phyloP scores from a whole-genome alignment of 2,888 invertebrate species.

The Cyaniris semiargus region DNA sequence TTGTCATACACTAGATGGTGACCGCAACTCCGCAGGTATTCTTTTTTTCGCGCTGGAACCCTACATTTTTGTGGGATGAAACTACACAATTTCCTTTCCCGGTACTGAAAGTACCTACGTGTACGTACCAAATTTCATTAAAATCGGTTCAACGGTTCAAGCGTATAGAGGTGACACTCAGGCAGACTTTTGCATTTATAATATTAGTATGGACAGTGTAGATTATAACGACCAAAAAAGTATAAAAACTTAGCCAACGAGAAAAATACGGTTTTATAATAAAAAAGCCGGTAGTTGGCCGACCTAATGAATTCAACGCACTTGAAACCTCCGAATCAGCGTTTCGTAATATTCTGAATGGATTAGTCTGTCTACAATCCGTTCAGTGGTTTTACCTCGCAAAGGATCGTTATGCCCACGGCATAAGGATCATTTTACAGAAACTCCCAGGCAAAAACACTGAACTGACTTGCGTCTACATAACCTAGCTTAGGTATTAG shows the following conservation, averaged over 20 bases:
- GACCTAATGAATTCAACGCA: not conserved
- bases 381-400: not conserved
- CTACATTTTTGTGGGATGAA: too few relatives aligned
- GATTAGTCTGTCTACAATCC: not conserved
- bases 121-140: too few relatives aligned
- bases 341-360: conserved; percentile 8
- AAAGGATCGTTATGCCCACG: not conserved
- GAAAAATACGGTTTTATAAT: not conserved
- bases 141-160: too few relatives aligned
- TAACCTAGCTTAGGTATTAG: not conserved
- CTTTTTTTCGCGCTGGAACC: too few relatives aligned
- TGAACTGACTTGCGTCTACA: not conserved
- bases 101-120: too few relatives aligned
- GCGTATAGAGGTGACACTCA: too few relatives aligned
- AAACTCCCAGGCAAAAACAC: not conserved
- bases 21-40: too few relatives aligned
- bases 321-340: conserved; percentile 5
- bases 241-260: not conserved
- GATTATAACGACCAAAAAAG: not conserved
- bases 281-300: not conserved
- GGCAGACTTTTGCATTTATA: too few relatives aligned
- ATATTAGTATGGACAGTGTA: too few relatives aligned
- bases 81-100: too few relatives aligned
- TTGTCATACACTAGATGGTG: too few relatives aligned
- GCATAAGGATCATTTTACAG: not conserved